Evolutionary conservation across 2,888 invertebrate species (phyloP), one percentile per base, ranked within the genome.

Genomic region (Latheticus oryzae): DNA sequence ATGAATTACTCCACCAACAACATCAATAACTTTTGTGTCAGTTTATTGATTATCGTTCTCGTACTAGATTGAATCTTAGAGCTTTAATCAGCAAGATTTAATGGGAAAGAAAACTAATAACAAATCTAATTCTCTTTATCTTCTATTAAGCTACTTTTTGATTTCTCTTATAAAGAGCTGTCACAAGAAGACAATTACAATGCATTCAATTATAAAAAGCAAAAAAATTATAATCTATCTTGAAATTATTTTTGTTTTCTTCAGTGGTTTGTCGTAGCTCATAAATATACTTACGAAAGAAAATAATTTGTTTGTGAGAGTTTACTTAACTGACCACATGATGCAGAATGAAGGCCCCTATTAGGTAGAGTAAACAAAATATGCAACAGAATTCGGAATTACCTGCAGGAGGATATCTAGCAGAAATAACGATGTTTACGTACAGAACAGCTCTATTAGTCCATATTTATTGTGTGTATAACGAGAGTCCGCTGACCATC

Each of bases 341-440:
- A 50, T 56, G 38, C 51, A 35, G 26, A 58, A 38, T 28, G 26
- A 42, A 19, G 42, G 17, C 26, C 24, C 28, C 64, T 60, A 66
- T 65, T 66, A 67, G 64, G 65, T 52, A 66, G 63, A 65, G 67
- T 62, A 68, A 70, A 70, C 68, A 67, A 67, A 67, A 66, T 66
- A 67, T 67, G 56, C 65, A 69, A 64, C 62, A 60, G 60, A 67
- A 69, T 64, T 66, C 55, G 50, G 30, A 58, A 58, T 58, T 62
- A 65, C 62, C 54, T 57, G 52, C 55, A 54, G 51, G 67, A 71
- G 65, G 65, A 73, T 69, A 67, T 73, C 69, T 71, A 69, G 72
- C 73, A 71, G 74, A 74, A 76, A 75, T 76, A 76, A 75, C 74
- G 74, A 75, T 76, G 75, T 76, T 76, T 76, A 74, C 76, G 73